Conservation (phyloP, 2,888 invertebrate species). For the Caenorhabditis macrosperma region DNA sequence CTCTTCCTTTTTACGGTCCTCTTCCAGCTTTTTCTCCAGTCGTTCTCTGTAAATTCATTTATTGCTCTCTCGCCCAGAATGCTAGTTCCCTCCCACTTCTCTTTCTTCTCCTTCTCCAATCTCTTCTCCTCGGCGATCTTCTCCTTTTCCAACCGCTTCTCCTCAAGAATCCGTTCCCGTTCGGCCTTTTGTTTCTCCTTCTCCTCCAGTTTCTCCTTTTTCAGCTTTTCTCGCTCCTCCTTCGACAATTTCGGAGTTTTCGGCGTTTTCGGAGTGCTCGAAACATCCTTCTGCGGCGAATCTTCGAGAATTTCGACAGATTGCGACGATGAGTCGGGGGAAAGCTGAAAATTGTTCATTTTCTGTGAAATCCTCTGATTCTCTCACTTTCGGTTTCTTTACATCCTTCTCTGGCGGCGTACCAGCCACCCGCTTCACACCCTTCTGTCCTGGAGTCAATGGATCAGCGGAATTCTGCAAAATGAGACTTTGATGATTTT, state of each 20-base stretch:
- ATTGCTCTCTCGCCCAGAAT: neutral
- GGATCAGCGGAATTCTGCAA: constrained; percentile 20
- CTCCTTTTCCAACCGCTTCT: constrained; percentile 63
- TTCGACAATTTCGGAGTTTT: constrained; percentile 51
- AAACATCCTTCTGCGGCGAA: constrained; percentile 24
- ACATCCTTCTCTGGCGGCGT: constrained; percentile 35
- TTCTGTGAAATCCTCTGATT: neutral
- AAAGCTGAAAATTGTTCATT: constrained; percentile 16
- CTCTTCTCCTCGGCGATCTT: constrained; percentile 63
- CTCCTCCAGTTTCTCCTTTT: constrained; percentile 44
- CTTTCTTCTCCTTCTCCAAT: constrained; percentile 67
- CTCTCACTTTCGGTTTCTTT: constrained; percentile 38
- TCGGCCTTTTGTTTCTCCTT: constrained; percentile 40
- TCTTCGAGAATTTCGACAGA: neutral
- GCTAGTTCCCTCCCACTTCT: constrained; percentile 28
- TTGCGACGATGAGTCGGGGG: constrained; percentile 1
- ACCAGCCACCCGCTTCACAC: constrained; percentile 42
- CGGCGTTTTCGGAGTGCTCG: constrained; percentile 51
- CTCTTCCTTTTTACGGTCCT: constrained; percentile 61
- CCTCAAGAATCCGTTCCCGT: constrained; percentile 48
- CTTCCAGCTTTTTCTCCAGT: constrained; percentile 60
- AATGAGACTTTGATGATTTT: neutral
- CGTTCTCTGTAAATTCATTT: constrained; percentile 38
- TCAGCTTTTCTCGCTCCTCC: constrained; percentile 56
- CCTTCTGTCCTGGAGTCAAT: constrained; percentile 31